These are phyloP conservation scores for Mormyrus proboscirostris DNA, from an alignment of 2,797 vertebrate genomes.

Conservation along the genomic window DNA sequence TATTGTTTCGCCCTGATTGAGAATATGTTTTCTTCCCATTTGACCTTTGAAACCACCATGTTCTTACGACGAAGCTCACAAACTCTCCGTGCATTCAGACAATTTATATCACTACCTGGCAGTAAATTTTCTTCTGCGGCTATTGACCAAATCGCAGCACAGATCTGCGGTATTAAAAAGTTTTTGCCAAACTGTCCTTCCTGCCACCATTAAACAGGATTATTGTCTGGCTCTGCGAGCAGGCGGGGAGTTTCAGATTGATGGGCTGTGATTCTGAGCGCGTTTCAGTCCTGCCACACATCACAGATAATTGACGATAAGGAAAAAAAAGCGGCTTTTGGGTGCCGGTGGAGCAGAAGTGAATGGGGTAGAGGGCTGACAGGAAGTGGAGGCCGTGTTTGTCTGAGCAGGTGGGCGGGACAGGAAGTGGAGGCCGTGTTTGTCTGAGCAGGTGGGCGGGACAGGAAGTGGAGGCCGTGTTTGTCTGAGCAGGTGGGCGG, in stretches of 20 bases:
- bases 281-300: not conserved
- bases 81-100: not conserved
- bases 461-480: not conserved
- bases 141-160: slow-evolving; percentile 4
- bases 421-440: not conserved
- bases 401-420: not conserved
- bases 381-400: not conserved
- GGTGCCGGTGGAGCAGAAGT: not conserved
- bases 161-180: not conserved
- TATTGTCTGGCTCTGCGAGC: not conserved
- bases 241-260: not conserved
- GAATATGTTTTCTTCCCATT: not conserved
- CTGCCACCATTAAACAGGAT: not conserved
- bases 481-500: not conserved
- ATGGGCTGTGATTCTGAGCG: not conserved
- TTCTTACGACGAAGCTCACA: not conserved
- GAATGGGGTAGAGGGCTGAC: not conserved
- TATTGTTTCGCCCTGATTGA: not conserved
- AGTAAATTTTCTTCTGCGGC: not conserved
- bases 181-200: slow-evolving; percentile 10
- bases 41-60: not conserved
- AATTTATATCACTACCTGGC: slow-evolving; percentile 12
- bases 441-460: not conserved
- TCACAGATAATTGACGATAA: slow-evolving; percentile 10
- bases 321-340: not conserved